Conservation (phyloP, 2,888 invertebrate genomes). For the Nomada flava region DNA sequence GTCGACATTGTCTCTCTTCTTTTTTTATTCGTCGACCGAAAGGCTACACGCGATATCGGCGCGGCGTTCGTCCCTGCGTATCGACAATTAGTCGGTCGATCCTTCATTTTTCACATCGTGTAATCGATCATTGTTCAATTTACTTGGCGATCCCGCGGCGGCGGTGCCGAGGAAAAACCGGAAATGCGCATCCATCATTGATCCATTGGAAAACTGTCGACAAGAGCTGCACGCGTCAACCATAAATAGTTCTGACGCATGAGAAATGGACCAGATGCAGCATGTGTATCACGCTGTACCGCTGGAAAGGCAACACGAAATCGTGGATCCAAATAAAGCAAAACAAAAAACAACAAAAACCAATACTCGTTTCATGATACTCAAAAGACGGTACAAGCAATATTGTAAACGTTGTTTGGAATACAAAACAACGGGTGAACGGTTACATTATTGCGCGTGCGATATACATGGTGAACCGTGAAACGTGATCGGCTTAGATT, state of each 20-base stretch:
- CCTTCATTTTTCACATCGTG: slow-evolving; percentile 68
- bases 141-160: slow-evolving; percentile 58
- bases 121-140: slow-evolving; percentile 75
- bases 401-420: not conserved
- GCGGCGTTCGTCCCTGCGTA: slow-evolving; percentile 52
- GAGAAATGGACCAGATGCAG: slow-evolving; percentile 66
- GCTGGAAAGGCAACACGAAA: slow-evolving; percentile 46
- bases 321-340: slow-evolving; percentile 47
- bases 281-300: slow-evolving; percentile 56
- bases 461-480: no score
- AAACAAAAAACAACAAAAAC: no score
- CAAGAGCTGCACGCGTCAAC: slow-evolving; percentile 62
- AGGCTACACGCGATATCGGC: slow-evolving; percentile 30
- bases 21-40: not conserved
- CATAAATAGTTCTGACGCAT: slow-evolving; percentile 72
- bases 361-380: no score
- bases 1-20: slow-evolving; percentile 9
- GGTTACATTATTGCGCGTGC: no score
- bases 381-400: not conserved
- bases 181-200: slow-evolving; percentile 70
- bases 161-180: slow-evolving; percentile 47
- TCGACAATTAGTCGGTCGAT: slow-evolving; percentile 63
- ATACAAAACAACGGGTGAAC: not conserved
- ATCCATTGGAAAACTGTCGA: slow-evolving; percentile 72
- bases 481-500: no score